phyloP scores from a whole-genome alignment of 2,113 vertebrate genomes.

The Phalacrocorax carbo region DNA sequence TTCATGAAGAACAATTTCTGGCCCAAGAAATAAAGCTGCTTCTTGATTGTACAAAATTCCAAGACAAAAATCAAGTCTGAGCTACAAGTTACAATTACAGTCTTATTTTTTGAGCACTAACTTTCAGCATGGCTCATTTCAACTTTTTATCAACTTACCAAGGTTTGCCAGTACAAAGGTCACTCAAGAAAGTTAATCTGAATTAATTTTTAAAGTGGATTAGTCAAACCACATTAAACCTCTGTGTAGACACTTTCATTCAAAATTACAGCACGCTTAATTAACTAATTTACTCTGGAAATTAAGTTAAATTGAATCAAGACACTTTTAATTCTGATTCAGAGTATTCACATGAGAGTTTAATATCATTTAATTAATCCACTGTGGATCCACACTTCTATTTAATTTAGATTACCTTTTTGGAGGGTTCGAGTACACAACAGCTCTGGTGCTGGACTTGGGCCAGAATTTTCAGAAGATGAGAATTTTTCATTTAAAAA shows the following conservation, averaged over 20 bases:
- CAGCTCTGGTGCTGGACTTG: neutral
- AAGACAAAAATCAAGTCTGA: neutral
- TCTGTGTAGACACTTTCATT: slow-evolving; percentile 39
- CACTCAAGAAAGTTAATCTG: slow-evolving; percentile 32
- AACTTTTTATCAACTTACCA: neutral
- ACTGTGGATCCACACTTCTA: slow-evolving; percentile 49
- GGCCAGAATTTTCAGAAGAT: neutral
- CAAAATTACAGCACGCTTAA: slow-evolving; percentile 46
- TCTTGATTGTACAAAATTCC: neutral
- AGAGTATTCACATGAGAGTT: slow-evolving; percentile 52
- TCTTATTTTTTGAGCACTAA: neutral
- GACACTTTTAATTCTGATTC: slow-evolving; percentile 61
- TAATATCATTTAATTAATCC: slow-evolving; percentile 61
- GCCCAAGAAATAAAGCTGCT: neutral
- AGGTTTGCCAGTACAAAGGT: slow-evolving; percentile 12
- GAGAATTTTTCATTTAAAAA: neutral
- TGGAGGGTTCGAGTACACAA: slow-evolving; percentile 3
- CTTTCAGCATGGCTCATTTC: neutral
- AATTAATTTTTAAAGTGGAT: slow-evolving; percentile 58
- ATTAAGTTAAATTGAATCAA: slow-evolving; percentile 65
- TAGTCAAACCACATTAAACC: slow-evolving; percentile 44
- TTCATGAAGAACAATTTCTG: neutral
- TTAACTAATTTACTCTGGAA: slow-evolving; percentile 61
- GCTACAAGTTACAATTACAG: neutral
- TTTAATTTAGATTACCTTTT: slow-evolving; percentile 57